phyloP scores from a whole-genome alignment of 2,113 vertebrate species.

The Aegypius monachus region DNA sequence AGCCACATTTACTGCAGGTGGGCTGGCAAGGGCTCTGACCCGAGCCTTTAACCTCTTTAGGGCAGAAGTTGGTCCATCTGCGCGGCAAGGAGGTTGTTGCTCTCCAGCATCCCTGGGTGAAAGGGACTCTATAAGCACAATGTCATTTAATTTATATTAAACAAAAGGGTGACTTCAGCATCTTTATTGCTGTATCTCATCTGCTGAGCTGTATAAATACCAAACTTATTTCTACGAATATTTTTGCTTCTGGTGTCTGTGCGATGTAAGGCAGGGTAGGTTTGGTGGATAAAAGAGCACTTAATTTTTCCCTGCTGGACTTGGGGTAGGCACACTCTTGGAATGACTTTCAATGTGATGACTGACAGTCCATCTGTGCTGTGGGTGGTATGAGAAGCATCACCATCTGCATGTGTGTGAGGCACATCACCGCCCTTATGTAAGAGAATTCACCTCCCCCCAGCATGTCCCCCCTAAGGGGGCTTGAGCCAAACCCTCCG shows the following conservation, averaged over 20 bases:
- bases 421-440: background rate
- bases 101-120: background rate
- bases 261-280: background rate
- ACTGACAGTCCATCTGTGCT: constrained; percentile 64
- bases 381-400: constrained; percentile 47
- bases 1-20: background rate
- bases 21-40: background rate
- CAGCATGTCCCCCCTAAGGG: background rate
- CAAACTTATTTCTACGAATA: constrained; percentile 6
- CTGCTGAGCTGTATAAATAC: background rate
- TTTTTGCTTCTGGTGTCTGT: constrained; percentile 11
- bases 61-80: background rate
- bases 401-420: constrained; percentile 51
- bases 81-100: background rate
- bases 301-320: constrained; percentile 25
- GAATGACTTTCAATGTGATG: constrained; percentile 34
- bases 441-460: background rate
- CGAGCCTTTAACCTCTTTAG: background rate
- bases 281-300: background rate
- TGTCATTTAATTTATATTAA: background rate
- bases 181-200: background rate
- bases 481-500: background rate
- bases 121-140: background rate
- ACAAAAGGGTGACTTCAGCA: background rate
- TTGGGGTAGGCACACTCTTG: background rate